Base-by-base conservation (phyloP, 2,888 invertebrate species). In the Drosophila prolongata region DNA sequence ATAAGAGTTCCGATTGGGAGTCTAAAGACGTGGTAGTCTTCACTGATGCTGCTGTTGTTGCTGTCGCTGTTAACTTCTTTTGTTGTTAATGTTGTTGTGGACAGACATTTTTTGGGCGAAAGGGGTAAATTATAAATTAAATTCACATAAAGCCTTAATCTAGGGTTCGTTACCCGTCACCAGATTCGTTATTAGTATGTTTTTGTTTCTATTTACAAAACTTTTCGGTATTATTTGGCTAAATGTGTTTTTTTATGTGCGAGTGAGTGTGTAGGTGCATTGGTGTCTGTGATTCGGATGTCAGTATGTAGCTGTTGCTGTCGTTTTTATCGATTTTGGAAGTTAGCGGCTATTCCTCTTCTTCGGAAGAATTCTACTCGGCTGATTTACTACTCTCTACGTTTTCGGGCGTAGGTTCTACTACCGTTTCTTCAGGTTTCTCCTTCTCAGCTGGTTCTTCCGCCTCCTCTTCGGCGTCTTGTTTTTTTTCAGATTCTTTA, bases 151-250 rank as follows among this genome's bases (percentile, higher is more conserved):
- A 30, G 52, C 50, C 56, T 70, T 43, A 53, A 24, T 8, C 42
- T 44, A 43, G 24, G 56, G 27, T 55, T 40, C 47, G 42, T 74
- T 77, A 74, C 80, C 83, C 83, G 60, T 46, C 72, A 80, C 86
- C 83, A 71, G 40, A 37, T 43, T 73, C 61, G 57, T 53, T 55
- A 79, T 78, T 73, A 85, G 73, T 80, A 42, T 54, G 47, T 53
- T 68, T 56, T 43, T 79, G 42, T 73, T 76, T 56, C 46, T 74
- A 87, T 83, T 85, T 83, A 83, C 88, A 82, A 65, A 71, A 77
- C 66, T 73, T 69, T 69, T 73, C 58, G 40, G 42, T 46, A 80
- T 71, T 74, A 79, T 77, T 58, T 68, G 53, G 60, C 72, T 87
- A 70, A 40, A 73, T 55, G 46, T 68, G 71, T 54, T 58, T 59